These are phyloP conservation scores for Bombyx mandarina DNA, from an alignment of 1,140 invertebrate species.

Conservation along the genomic window DNA sequence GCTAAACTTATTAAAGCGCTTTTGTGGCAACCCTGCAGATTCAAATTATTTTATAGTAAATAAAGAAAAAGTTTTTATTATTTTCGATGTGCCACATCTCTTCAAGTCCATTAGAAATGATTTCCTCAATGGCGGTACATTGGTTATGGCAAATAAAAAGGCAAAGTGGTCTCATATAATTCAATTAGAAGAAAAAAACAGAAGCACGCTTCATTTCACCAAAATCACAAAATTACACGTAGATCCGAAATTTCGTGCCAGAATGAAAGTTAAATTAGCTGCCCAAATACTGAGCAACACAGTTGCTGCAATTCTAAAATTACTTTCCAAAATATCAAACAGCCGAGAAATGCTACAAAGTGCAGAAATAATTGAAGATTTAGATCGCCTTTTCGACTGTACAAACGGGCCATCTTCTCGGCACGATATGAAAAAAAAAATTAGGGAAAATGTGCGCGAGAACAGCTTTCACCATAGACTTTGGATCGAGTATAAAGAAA, in stretches of 20 bases:
- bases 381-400: slow-evolving; percentile 16
- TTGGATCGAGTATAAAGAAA: slow-evolving; percentile 10
- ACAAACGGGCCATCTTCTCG: slow-evolving; percentile 16
- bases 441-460: slow-evolving; percentile 15
- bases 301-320: slow-evolving; percentile 12
- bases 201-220: slow-evolving; percentile 7
- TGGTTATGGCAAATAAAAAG: slow-evolving; percentile 8
- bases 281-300: slow-evolving; percentile 15
- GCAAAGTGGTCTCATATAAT: slow-evolving; percentile 13
- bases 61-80: slow-evolving; percentile 9
- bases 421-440: slow-evolving; percentile 12
- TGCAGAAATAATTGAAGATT: slow-evolving; percentile 12
- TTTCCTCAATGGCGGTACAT: slow-evolving; percentile 7
- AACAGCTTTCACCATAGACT: slow-evolving; percentile 9
- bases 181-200: slow-evolving; percentile 15
- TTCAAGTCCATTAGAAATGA: slow-evolving; percentile 14
- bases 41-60: slow-evolving; percentile 7
- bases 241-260: slow-evolving; percentile 8
- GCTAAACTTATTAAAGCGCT: slow-evolving; percentile 6
- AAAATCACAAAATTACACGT: slow-evolving; percentile 11
- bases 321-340: slow-evolving; percentile 4
- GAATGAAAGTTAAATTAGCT: slow-evolving; percentile 13
- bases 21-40: not conserved
- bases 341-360: slow-evolving; percentile 14
- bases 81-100: slow-evolving; percentile 11